Percentiles rank a stretch among this genome's conserved stretches.
These are phyloP conservation scores for Hylaeus anthracinus DNA, from an alignment of 1,140 invertebrate genomes.

Conservation along the genomic window DNA sequence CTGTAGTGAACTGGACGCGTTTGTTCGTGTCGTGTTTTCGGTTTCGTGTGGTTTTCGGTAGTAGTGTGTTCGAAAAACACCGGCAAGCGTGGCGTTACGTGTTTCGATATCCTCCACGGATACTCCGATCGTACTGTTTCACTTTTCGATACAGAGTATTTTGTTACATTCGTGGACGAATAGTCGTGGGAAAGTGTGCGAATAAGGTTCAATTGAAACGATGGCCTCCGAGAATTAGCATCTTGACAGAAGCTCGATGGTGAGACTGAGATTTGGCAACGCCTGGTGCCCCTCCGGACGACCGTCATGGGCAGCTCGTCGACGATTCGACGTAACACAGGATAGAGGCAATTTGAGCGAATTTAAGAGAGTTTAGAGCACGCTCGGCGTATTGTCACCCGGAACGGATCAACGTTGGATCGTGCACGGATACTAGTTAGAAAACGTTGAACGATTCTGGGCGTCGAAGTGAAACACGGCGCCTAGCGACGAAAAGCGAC, in stretches of 20 bases:
- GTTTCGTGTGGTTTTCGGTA: not conserved
- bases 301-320: conserved; percentile 64
- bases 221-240: no score
- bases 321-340: conserved; percentile 68
- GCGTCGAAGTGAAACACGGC: not conserved
- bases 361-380: conserved; percentile 57
- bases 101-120: not conserved
- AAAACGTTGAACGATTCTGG: not conserved
- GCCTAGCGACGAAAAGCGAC: conserved; percentile 22
- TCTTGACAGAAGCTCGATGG: not conserved
- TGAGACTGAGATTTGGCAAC: conserved; percentile 59
- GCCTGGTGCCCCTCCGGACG: conserved; percentile 35
- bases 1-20: not conserved
- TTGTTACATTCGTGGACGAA: no score
- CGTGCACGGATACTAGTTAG: not conserved
- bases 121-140: no score
- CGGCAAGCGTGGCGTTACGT: not conserved
- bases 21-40: not conserved
- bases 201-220: no score
- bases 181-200: not conserved
- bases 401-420: conserved; percentile 21
- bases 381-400: conserved; percentile 8
- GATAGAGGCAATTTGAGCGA: conserved; percentile 70
- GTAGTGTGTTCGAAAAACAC: not conserved
- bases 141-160: no score